phyloP scores from a whole-genome alignment of 2,113 vertebrate genomes.

The Struthidea cinerea region DNA sequence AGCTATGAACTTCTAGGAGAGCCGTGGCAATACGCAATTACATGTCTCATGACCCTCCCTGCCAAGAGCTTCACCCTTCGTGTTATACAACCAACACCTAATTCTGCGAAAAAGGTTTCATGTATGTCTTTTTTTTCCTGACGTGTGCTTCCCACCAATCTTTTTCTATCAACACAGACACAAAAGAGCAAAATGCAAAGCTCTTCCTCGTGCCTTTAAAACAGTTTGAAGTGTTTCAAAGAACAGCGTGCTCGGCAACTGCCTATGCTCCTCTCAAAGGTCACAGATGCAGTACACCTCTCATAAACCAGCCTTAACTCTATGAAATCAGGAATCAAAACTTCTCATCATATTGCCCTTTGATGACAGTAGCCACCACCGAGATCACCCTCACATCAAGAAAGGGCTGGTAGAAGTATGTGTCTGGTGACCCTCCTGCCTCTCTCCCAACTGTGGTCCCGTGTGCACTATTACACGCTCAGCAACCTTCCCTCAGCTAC shows the following conservation, averaged over 20 bases:
- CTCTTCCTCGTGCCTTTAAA: not conserved
- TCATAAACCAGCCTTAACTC: not conserved
- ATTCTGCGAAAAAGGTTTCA: not conserved
- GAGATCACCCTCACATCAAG: not conserved
- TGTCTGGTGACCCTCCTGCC: not conserved
- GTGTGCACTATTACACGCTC: not conserved
- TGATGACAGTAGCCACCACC: not conserved
- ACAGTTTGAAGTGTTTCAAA: not conserved
- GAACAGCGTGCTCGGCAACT: not conserved
- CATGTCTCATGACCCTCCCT: not conserved
- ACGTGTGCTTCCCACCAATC: not conserved
- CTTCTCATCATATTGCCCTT: not conserved
- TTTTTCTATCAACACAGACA: not conserved
- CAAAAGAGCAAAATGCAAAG: not conserved
- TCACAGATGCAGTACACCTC: not conserved
- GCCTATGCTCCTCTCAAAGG: not conserved
- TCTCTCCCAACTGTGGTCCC: not conserved
- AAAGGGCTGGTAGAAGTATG: not conserved
- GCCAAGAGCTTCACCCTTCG: not conserved
- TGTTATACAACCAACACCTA: not conserved
- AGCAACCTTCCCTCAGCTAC: not conserved
- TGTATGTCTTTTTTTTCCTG: not conserved
- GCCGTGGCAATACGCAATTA: not conserved
- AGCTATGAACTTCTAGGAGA: not conserved
- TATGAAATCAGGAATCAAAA: not conserved